Percentiles rank a stretch among this genome's conserved stretches.
Conservation (phyloP, 2,888 invertebrate genomes). For the Melieria picta region DNA sequence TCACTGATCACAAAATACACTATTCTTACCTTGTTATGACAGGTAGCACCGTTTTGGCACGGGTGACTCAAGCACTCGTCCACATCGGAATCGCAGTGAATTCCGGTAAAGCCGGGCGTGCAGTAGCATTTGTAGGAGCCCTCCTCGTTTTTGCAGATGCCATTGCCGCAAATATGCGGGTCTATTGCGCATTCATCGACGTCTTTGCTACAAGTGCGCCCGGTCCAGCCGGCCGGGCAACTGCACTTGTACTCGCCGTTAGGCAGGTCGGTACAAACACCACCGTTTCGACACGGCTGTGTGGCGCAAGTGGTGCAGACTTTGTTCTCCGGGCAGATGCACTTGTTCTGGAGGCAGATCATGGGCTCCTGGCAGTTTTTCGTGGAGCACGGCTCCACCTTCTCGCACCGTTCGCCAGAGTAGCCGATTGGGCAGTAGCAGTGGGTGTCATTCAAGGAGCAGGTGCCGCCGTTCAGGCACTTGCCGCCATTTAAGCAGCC, state of each 20-base stretch:
- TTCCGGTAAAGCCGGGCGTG: slow-evolving; percentile 87
- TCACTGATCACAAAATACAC: not conserved
- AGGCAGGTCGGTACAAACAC: slow-evolving; percentile 71
- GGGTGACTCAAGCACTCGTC: slow-evolving; percentile 88
- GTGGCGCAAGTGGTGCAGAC: slow-evolving; percentile 69
- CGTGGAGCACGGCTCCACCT: slow-evolving; percentile 58
- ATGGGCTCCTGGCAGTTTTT: slow-evolving; percentile 64
- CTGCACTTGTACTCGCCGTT: slow-evolving; percentile 70
- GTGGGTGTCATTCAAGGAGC: slow-evolving; percentile 62
- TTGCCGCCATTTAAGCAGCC: slow-evolving; percentile 59
- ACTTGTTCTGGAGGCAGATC: slow-evolving; percentile 63
- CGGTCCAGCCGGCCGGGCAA: slow-evolving; percentile 71
- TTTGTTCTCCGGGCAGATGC: slow-evolving; percentile 64
- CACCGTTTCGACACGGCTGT: slow-evolving; percentile 74
- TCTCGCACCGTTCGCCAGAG: slow-evolving; percentile 63
- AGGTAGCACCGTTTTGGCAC: slow-evolving; percentile 84
- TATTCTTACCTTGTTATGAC: slow-evolving; percentile 73
- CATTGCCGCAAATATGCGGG: slow-evolving; percentile 78
- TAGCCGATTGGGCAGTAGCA: slow-evolving; percentile 63
- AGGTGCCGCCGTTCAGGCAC: slow-evolving; percentile 65
- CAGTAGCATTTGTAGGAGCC: slow-evolving; percentile 88
- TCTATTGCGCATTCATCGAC: slow-evolving; percentile 73
- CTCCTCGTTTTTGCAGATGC: slow-evolving; percentile 81
- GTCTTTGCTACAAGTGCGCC: slow-evolving; percentile 72
- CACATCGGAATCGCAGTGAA: slow-evolving; percentile 84